A percentile compares a stretch with the other conserved stretches of the same genome.
Evolutionary conservation across 2,113 vertebrate species (phyloP).

Genomic region (Panurus biarmicus): DNA sequence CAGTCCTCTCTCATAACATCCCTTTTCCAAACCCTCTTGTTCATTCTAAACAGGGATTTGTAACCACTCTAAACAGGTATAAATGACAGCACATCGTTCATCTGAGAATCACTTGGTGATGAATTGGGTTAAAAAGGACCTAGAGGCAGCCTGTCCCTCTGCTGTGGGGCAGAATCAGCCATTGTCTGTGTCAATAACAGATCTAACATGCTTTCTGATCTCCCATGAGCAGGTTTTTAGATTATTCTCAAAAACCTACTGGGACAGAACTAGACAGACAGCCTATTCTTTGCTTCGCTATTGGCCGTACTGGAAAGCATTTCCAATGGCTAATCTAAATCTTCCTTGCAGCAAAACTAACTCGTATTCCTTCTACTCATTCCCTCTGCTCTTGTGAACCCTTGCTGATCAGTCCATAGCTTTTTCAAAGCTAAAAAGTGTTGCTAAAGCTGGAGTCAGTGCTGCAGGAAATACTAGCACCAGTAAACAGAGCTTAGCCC

Average conservation of each 20-base stretch:
- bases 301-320: background rate
- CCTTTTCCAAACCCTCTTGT: background rate
- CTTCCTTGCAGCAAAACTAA: background rate
- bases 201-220: background rate
- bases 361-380: background rate
- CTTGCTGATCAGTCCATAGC: background rate
- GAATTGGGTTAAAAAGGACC: background rate
- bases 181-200: background rate
- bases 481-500: background rate
- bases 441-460: background rate
- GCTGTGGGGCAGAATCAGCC: background rate
- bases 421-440: background rate
- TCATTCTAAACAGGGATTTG: background rate
- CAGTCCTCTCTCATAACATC: background rate
- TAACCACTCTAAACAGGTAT: background rate
- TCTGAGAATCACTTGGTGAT: background rate
- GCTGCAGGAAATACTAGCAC: background rate
- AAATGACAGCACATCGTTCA: background rate
- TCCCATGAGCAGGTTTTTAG: background rate
- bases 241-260: background rate
- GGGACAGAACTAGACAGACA: background rate
- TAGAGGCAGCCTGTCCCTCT: background rate
- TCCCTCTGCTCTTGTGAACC: background rate
- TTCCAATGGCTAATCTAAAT: background rate
- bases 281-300: background rate